A percentile compares a stretch with the other conserved stretches of the same genome.
phyloP scores from a whole-genome alignment of 2,888 invertebrate genomes.

The Nephrotoma guestfalica region DNA sequence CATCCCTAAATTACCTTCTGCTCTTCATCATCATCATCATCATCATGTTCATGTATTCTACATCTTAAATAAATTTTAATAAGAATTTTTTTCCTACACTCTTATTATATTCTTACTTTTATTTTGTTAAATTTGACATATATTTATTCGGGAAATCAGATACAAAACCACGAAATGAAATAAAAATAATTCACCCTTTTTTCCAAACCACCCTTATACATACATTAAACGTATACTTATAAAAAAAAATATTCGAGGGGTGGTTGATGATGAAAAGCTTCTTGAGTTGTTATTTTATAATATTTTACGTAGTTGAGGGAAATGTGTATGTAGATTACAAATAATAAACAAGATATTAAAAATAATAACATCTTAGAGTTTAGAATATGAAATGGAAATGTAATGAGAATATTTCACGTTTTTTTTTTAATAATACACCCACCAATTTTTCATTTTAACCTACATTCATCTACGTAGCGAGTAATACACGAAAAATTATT shows the following conservation, averaged over 20 bases:
- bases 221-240: background rate
- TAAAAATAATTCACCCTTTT: background rate
- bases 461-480: background rate
- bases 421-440: background rate
- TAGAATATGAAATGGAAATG: background rate
- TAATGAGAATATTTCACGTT: background rate
- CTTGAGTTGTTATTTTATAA: background rate
- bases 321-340: background rate
- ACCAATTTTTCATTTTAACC: background rate
- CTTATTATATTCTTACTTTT: background rate
- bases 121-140: background rate
- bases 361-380: background rate
- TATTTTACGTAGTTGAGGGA: background rate
- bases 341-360: background rate
- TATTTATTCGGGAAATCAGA: background rate
- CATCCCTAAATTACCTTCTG: background rate
- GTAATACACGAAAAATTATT: background rate
- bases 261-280: background rate
- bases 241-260: background rate
- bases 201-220: background rate
- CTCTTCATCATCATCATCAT: background rate
- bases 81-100: background rate
- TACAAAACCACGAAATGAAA: background rate
- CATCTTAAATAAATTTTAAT: background rate
- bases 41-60: background rate